Evolutionary conservation across 37 sponge, comb jelly and placozoan species (phyloP).

Genomic region (Beroe forskalii): DNA sequence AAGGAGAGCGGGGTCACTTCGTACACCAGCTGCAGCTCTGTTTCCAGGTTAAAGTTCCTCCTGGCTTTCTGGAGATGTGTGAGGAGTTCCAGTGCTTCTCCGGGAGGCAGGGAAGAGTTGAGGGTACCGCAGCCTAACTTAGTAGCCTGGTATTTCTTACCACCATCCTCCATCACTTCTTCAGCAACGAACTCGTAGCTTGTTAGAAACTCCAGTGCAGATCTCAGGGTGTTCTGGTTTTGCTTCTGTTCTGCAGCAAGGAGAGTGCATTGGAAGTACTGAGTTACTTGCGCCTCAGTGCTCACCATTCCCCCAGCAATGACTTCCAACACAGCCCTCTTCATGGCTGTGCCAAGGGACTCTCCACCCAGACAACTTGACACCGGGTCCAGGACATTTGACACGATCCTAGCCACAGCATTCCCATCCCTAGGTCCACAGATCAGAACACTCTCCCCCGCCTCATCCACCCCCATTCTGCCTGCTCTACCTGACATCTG

Average conservation of each 20-base stretch:
- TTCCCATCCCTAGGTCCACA: slow-evolving; percentile 84
- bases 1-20: slow-evolving; percentile 69
- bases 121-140: slow-evolving; percentile 92
- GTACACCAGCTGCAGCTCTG: slow-evolving; percentile 95
- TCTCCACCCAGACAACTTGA: slow-evolving; percentile 76
- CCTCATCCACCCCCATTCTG: slow-evolving; percentile 88
- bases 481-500: slow-evolving; percentile 99
- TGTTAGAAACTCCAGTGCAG: slow-evolving; percentile 73
- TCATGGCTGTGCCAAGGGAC: slow-evolving; percentile 70
- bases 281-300: slow-evolving; percentile 66
- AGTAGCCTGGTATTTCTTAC: slow-evolving; percentile 71
- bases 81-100: slow-evolving; percentile 88
- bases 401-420: slow-evolving; percentile 71
- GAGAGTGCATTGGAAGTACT: slow-evolving; percentile 82
- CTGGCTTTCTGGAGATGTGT: slow-evolving; percentile 83
- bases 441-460: slow-evolving; percentile 91
- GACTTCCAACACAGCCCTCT: slow-evolving; percentile 93
- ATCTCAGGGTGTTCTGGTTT: neutral
- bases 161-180: neutral
- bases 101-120: slow-evolving; percentile 89
- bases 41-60: slow-evolving; percentile 86
- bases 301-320: slow-evolving; percentile 78
- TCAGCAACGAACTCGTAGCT: slow-evolving; percentile 82
- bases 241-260: slow-evolving; percentile 76
- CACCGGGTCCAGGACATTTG: slow-evolving; percentile 76